Evolutionary conservation across 2,113 vertebrate species (phyloP), one percentile per base, ranked within the genome.

Genomic region (Anhinga rufa): DNA sequence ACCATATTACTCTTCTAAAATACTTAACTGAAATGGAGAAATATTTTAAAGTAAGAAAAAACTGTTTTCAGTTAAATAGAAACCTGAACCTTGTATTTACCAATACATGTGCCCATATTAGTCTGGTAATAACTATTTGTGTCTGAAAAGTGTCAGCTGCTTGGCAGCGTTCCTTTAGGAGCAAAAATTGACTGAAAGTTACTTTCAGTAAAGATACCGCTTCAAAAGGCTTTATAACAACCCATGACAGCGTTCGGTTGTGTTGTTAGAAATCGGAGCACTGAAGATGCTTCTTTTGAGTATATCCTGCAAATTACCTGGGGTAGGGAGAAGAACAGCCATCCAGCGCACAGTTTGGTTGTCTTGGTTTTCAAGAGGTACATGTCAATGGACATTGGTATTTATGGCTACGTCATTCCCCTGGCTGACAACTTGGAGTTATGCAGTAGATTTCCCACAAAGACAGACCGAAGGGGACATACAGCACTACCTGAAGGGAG

Each of bases 181-280:
- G 44, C 10, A 40, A 44, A 48, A 83, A 49, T 3, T 52, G 61
- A 38, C 65, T 42, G 76, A 31, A 48, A 76, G 28, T 38, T 25
- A 28, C 57, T 36, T 42, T 79, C 61, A 86, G 2, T 82, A 65
- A 82, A 32, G 20, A 17, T 16, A 5, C 29, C 42, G 38, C 42
- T 68, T 68, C 52, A 9, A 36, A 48, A 38, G 46, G 48, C 71
- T 83, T 40, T 64, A 3, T 44, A n/a, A 14, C 16, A 80, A 5
- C 10, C 4, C 0, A 1, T 12, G 60, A 13, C 38, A 34, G 65
- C 21, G 44, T 44, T n/a, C 49, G 38, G 20, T 5, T 17, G 32
- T 21, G 2, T 26, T 69, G 21, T 31, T 40, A 40, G 38, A 40
- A 40, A 40, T 40, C 38, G 10, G 38, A 40, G 38, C 38, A 40